Conservation (phyloP, 2,113 vertebrate genomes). For the Melanotaenia duboulayi region DNA sequence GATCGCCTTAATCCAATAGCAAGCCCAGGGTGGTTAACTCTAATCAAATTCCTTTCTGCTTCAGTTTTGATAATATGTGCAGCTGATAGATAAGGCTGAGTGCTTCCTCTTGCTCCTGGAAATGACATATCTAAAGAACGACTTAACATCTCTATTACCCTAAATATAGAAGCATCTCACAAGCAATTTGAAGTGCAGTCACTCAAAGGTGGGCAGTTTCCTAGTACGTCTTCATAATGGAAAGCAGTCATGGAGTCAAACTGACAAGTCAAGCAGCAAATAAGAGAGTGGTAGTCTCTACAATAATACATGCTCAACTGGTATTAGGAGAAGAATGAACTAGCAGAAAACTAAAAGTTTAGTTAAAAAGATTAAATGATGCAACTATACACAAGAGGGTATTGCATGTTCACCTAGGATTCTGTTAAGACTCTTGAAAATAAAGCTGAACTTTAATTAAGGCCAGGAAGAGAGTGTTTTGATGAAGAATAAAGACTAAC, state of each 20-base stretch:
- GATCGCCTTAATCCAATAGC: constrained; percentile 68
- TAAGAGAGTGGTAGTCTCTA: constrained; percentile 19
- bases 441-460: constrained; percentile 65
- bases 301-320: constrained; percentile 49
- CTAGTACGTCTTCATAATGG: constrained; percentile 46
- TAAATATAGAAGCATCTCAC: constrained; percentile 74
- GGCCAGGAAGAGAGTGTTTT: constrained; percentile 35
- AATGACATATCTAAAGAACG: constrained; percentile 60
- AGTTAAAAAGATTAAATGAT: constrained; percentile 29
- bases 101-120: constrained; percentile 64
- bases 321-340: constrained; percentile 12
- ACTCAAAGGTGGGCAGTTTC: constrained; percentile 62
- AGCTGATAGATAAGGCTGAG: constrained; percentile 67
- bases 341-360: constrained; percentile 34
- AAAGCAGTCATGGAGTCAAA: constrained; percentile 30
- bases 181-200: constrained; percentile 73
- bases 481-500: constrained; percentile 50
- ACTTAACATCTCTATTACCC: constrained; percentile 64
- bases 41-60: constrained; percentile 71
- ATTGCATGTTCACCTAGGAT: constrained; percentile 38
- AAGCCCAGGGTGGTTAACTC: constrained; percentile 57
- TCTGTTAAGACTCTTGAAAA: constrained; percentile 39
- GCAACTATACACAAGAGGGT: constrained; percentile 45
- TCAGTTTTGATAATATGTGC: constrained; percentile 63
- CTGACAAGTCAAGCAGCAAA: constrained; percentile 32